Evolutionary conservation across 2,888 invertebrate species (phyloP), one percentile per base, ranked within the genome.

Genomic region (Harmothoe impar): DNA sequence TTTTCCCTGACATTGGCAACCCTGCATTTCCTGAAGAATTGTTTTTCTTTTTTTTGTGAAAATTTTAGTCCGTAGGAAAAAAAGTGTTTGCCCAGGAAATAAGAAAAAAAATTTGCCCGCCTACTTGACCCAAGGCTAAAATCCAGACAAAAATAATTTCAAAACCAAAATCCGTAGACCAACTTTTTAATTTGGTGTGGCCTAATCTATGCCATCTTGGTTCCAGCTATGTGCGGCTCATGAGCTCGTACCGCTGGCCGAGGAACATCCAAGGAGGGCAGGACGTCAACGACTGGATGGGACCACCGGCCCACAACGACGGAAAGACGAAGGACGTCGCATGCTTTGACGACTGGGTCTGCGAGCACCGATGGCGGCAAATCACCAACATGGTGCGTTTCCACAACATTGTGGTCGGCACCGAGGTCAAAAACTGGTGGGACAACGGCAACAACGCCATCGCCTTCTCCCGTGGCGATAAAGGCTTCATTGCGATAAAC

Each of bases 321-420:
- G 95, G 72, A 93, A 94, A 7, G 93, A 94, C 94, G 3, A 86
- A 54, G 23, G 94, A 94, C 90, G 95, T 95, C 7, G 56, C 17
- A 0, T 90, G 90, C 43, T 81, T 81, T 35, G 43, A 54, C 88
- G 95, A 94, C 5, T 95, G 95, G 95, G 93, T 95, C 0, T 95
- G 95, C 90, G 95, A 95, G 90, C 95, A 95, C 89, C 91, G 95
- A 89, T 95, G 95, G 95, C 91, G 92, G 0, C 93, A 94, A 35
- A 94, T 95, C 81, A 93, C 92, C 15, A 95, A 95, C 91, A 95
- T 95, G 95, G 95, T 94, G 33, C 25, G 54, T 15, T 95, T 95
- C 92, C 93, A 95, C 91, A 95, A 95, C 90, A 93, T 93, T 0
- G 95, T 94, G 5, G 93, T 92, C 1, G 94, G 94, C 10, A 93